Evolutionary conservation across 2,888 invertebrate genomes (phyloP).

Genomic region (Amphipyra tragopoginis): DNA sequence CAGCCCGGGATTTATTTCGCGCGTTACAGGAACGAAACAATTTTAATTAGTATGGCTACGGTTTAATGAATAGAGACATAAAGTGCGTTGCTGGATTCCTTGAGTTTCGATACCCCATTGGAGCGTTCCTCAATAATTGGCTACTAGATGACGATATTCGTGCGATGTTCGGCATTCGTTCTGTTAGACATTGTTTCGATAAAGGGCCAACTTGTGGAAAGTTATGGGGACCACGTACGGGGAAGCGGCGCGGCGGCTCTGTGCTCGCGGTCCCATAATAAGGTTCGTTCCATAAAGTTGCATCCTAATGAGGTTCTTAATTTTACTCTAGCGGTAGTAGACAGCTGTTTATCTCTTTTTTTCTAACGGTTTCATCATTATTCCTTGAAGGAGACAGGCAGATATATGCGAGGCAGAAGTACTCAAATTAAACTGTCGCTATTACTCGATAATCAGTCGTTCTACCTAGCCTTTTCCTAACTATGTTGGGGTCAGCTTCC

Average conservation of each 20-base stretch:
- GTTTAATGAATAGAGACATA: slow-evolving; percentile 85
- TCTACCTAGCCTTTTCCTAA: too few species aligned
- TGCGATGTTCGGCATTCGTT: slow-evolving; percentile 70
- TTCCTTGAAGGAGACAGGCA: not conserved
- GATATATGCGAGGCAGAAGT: not conserved
- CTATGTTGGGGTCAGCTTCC: too few species aligned
- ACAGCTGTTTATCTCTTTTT: slow-evolving; percentile 46
- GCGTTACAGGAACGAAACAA: slow-evolving; percentile 75
- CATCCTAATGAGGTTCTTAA: slow-evolving; percentile 54
- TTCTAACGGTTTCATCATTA: slow-evolving; percentile 14
- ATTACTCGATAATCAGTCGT: too few species aligned
- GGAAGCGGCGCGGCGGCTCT: slow-evolving; percentile 48
- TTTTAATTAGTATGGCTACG: slow-evolving; percentile 80
- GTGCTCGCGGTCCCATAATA: slow-evolving; percentile 32
- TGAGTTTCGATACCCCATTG: slow-evolving; percentile 69
- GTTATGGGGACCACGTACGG: slow-evolving; percentile 55
- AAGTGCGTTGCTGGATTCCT: slow-evolving; percentile 70
- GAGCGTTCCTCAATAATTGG: slow-evolving; percentile 80
- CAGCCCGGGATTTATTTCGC: slow-evolving; percentile 74
- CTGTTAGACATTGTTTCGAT: slow-evolving; percentile 64
- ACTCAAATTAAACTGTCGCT: too few species aligned
- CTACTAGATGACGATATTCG: slow-evolving; percentile 77
- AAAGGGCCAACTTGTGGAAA: slow-evolving; percentile 47
- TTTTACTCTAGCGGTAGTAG: slow-evolving; percentile 38
- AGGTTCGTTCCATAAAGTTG: slow-evolving; percentile 32